Conservation (phyloP, 2,888 invertebrate genomes). For the Spodoptera littoralis region DNA sequence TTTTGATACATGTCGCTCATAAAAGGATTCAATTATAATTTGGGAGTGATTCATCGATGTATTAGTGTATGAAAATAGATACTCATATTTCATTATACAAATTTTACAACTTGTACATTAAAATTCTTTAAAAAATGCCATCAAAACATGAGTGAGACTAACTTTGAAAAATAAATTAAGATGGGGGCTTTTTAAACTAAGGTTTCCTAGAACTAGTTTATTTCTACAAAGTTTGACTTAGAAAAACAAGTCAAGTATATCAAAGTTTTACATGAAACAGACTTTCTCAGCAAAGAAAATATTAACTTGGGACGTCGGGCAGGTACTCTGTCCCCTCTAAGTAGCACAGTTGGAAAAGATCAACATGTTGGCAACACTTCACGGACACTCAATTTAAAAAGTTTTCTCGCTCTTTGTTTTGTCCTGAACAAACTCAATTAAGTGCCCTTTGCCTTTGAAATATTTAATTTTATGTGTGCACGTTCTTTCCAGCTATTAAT, state of each 20-base stretch:
- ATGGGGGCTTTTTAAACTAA: not conserved
- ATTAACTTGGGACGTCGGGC: conserved; percentile 76
- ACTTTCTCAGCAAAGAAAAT: conserved; percentile 76
- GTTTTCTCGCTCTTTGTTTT: conserved; percentile 85
- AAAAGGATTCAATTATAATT: conserved; percentile 60
- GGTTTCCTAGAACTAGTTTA: conserved; percentile 14
- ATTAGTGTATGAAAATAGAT: conserved; percentile 9
- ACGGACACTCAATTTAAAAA: conserved; percentile 88
- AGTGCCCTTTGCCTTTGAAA: conserved; percentile 83
- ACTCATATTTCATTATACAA: no score
- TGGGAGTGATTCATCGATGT: conserved; percentile 22
- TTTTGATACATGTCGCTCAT: conserved; percentile 69
- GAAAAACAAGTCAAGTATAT: conserved; percentile 39
- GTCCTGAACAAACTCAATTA: conserved; percentile 89
- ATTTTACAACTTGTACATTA: no score
- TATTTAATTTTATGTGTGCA: conserved; percentile 78
- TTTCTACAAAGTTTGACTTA: conserved; percentile 16
- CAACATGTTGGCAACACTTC: conserved; percentile 88
- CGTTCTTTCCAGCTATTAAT: conserved; percentile 50
- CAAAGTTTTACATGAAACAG: conserved; percentile 56
- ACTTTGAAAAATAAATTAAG: not conserved
- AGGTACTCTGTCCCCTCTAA: conserved; percentile 67
- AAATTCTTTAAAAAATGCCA: no score
- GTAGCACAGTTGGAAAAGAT: conserved; percentile 78
- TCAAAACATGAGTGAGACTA: not conserved